Conservation (phyloP, 2,797 vertebrate genomes). For the Tarsius wallacei region DNA sequence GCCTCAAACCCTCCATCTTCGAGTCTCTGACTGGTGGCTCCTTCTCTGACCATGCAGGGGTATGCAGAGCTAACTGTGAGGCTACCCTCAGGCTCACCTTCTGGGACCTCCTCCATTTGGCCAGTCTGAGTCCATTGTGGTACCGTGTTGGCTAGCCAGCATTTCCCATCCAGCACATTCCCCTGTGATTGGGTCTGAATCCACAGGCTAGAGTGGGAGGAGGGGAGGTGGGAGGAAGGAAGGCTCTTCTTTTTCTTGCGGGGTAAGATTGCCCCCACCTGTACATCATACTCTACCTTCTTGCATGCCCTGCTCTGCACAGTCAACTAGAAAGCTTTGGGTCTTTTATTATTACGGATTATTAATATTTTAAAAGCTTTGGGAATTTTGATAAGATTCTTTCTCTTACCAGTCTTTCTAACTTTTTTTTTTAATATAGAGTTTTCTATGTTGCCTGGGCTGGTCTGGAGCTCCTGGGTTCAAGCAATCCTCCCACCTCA, state of each 20-base stretch:
- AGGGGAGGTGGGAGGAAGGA: background rate
- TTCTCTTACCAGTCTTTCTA: background rate
- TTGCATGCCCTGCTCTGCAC: background rate
- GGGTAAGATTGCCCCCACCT: background rate
- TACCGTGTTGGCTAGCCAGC: background rate
- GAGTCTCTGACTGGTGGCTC: background rate
- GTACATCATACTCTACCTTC: background rate
- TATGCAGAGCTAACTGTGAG: background rate
- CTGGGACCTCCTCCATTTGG: background rate
- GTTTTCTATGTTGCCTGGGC: background rate
- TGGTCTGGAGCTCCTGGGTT: background rate
- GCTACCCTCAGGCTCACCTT: background rate
- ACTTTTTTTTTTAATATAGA: background rate
- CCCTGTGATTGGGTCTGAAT: background rate
- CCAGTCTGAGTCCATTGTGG: too few relatives aligned
- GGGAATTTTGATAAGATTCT: background rate
- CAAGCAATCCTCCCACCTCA: background rate
- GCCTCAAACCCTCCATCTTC: background rate
- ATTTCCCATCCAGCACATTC: background rate
- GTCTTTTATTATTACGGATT: background rate
- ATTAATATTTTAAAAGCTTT: background rate
- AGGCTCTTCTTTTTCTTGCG: background rate
- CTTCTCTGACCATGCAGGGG: background rate
- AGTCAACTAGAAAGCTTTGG: background rate
- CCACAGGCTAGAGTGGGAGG: background rate